Evolutionary conservation across 2,797 vertebrate species (phyloP).

Genomic region (Streptopelia turtur): DNA sequence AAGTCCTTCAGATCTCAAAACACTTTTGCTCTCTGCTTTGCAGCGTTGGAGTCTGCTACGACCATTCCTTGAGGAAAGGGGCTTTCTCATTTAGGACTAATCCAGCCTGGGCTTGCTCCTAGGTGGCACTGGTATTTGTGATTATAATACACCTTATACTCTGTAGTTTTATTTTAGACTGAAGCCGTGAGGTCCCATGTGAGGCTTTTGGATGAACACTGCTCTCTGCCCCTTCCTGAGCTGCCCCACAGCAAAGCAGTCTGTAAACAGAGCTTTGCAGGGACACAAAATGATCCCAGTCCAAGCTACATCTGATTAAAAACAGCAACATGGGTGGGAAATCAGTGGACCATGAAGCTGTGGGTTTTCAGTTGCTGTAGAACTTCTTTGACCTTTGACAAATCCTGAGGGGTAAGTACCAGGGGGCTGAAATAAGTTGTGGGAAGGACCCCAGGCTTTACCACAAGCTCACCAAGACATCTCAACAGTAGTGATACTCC

Average conservation of each 20-base stretch:
- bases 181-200: background rate
- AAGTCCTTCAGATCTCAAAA: background rate
- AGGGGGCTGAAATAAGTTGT: background rate
- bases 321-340: background rate
- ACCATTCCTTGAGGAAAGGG: background rate
- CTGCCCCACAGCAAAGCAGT: background rate
- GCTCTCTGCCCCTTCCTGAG: background rate
- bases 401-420: background rate
- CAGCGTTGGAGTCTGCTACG: background rate
- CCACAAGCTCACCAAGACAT: background rate
- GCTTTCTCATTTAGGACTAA: background rate
- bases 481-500: background rate
- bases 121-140: fast-evolving
- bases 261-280: background rate
- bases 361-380: background rate
- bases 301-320: background rate
- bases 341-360: background rate
- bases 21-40: background rate
- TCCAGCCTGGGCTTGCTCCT: background rate
- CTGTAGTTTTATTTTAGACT: background rate
- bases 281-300: fast-evolving
- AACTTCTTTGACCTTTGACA: background rate
- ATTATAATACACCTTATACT: fast-evolving
- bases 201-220: background rate
- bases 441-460: background rate